phyloP scores from a whole-genome alignment of 2,888 invertebrate species.

The Molorchus minor region DNA sequence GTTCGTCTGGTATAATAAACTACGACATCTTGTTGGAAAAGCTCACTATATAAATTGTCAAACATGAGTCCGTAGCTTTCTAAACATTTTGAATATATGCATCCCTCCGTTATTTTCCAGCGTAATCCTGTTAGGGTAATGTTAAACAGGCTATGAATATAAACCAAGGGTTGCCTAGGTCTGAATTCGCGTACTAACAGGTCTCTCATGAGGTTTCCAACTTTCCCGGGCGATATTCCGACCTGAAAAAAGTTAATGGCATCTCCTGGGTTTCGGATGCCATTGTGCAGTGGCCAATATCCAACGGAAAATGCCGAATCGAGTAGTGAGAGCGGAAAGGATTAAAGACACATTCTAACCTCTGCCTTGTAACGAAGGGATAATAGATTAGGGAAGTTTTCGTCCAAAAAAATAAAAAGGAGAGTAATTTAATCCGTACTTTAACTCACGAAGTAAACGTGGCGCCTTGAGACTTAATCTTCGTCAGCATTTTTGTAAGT shows the following conservation, averaged over 20 bases:
- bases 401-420: conserved; percentile 11
- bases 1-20: no score
- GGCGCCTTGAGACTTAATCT: background rate
- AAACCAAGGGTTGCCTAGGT: conserved; percentile 18
- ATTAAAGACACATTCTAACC: conserved; percentile 30
- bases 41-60: no score
- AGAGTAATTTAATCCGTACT: conserved; percentile 22
- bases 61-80: no score
- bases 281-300: conserved; percentile 18
- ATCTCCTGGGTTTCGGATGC: conserved; percentile 27
- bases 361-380: conserved; percentile 18
- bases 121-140: conserved; percentile 18
- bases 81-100: no score
- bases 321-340: conserved; percentile 15
- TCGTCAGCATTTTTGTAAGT: background rate
- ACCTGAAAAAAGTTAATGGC: conserved; percentile 33
- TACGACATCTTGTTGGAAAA: no score
- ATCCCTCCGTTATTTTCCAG: conserved; percentile 2
- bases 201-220: conserved; percentile 17
- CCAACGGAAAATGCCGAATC: conserved; percentile 20
- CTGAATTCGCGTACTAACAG: conserved; percentile 23
- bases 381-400: conserved; percentile 32
- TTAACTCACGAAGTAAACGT: conserved; percentile 2
- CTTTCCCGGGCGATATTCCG: conserved; percentile 15
- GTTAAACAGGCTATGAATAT: conserved; percentile 26